Evolutionary conservation across 2,888 invertebrate species (phyloP).

Genomic region (Temnothorax ravouxi): DNA sequence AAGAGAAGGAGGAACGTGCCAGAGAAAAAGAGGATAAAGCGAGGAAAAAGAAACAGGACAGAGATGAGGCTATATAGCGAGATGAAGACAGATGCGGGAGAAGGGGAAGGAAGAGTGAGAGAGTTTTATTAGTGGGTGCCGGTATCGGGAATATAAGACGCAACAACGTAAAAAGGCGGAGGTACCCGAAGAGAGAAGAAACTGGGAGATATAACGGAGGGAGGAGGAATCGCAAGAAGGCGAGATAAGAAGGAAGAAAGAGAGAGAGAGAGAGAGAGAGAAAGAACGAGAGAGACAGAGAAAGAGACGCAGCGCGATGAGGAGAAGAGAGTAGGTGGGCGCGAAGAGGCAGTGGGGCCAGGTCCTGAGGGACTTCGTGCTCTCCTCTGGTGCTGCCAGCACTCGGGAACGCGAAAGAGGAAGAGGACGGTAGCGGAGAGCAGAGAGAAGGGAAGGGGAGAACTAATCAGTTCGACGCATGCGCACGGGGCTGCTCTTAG

Average conservation of each 20-base stretch:
- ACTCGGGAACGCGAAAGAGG: constrained; percentile 79
- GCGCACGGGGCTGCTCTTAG: constrained; percentile 80
- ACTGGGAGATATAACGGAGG: constrained; percentile 37
- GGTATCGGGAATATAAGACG: constrained; percentile 51
- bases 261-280: constrained; percentile 41
- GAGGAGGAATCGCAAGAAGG: constrained; percentile 38
- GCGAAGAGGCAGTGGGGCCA: constrained; percentile 80
- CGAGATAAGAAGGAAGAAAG: constrained; percentile 51
- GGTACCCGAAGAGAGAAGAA: constrained; percentile 52
- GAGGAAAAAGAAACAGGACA: constrained; percentile 38
- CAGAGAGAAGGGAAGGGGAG: constrained; percentile 73
- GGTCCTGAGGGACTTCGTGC: constrained; percentile 83
- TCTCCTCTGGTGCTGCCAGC: constrained; percentile 84
- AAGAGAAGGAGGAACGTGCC: constrained; percentile 53
- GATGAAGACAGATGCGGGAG: constrained; percentile 55
- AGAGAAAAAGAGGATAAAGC: constrained; percentile 55
- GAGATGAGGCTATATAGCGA: constrained; percentile 45
- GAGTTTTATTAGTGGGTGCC: constrained; percentile 59
- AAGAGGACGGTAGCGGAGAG: constrained; percentile 52
- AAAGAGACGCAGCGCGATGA: constrained; percentile 53
- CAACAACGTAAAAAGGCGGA: constrained; percentile 65
- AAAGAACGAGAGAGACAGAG: constrained; percentile 42
- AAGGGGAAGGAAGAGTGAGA: constrained; percentile 60
- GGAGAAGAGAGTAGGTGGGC: constrained; percentile 67
- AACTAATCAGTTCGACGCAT: constrained; percentile 85